Evolutionary conservation across 2,888 invertebrate genomes (phyloP).

Genomic region (Cerastis leucographa): DNA sequence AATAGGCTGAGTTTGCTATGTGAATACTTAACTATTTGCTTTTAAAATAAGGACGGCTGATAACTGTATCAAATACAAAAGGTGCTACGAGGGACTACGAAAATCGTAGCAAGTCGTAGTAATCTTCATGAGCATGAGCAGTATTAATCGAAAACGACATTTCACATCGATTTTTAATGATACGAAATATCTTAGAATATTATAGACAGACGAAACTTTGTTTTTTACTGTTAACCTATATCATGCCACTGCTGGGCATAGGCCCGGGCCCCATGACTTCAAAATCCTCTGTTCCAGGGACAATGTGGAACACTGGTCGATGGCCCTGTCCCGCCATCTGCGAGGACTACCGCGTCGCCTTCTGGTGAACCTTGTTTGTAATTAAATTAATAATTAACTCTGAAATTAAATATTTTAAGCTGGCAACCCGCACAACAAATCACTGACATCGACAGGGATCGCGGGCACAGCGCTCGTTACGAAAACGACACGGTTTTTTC

Average conservation of each 20-base stretch:
- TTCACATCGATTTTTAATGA: not conserved
- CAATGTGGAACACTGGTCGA: too few relatives aligned
- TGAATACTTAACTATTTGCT: not conserved
- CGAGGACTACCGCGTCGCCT: too few relatives aligned
- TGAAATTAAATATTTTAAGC: not conserved
- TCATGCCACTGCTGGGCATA: too few relatives aligned
- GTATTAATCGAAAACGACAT: not conserved
- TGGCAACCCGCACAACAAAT: slow-evolving; percentile 60
- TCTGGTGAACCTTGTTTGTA: too few relatives aligned
- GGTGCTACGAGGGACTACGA: not conserved
- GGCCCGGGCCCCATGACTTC: too few relatives aligned
- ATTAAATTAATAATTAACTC: not conserved
- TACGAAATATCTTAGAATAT: not conserved
- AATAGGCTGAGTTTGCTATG: not conserved
- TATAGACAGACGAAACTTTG: not conserved
- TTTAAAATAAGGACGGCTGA: not conserved
- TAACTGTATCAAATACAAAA: too few relatives aligned
- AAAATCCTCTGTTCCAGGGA: too few relatives aligned
- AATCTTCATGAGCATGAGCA: not conserved
- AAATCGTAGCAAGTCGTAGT: not conserved
- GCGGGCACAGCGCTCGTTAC: slow-evolving; percentile 73
- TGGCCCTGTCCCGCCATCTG: too few relatives aligned
- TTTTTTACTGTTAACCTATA: too few relatives aligned
- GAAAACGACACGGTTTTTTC: slow-evolving; percentile 75
- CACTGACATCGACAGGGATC: slow-evolving; percentile 74